phyloP scores from a whole-genome alignment of 2,797 vertebrate genomes.

The Clarias platycephalus region DNA sequence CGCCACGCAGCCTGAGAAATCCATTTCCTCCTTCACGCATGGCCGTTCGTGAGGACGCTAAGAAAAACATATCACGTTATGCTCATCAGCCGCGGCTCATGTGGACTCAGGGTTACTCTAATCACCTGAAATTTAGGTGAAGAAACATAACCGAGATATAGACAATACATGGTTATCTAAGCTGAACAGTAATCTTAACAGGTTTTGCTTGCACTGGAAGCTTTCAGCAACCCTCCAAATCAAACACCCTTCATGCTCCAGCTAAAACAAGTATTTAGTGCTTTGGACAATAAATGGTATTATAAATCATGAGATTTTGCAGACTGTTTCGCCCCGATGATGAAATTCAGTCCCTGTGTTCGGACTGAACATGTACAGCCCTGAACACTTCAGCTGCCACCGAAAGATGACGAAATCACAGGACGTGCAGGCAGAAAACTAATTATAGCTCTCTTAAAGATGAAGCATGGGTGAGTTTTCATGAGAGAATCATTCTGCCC shows the following conservation, averaged over 20 bases:
- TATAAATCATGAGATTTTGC: slow-evolving; percentile 65
- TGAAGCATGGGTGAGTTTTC: slow-evolving; percentile 64
- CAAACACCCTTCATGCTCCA: neutral
- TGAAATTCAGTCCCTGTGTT: slow-evolving; percentile 59
- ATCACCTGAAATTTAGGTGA: neutral
- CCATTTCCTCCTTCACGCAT: slow-evolving; percentile 21
- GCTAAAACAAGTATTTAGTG: neutral
- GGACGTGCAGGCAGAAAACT: slow-evolving; percentile 66
- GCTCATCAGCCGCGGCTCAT: neutral
- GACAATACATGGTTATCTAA: neutral
- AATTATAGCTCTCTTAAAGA: slow-evolving; percentile 71
- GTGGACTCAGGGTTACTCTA: neutral
- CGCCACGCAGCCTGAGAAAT: slow-evolving; percentile 20
- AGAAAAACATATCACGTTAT: slow-evolving; percentile 17
- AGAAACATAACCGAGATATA: neutral
- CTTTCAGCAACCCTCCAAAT: neutral
- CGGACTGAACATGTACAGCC: slow-evolving; percentile 62
- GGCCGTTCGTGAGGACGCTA: neutral
- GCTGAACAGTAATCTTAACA: neutral
- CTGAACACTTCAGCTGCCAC: slow-evolving; percentile 67
- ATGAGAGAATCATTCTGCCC: slow-evolving; percentile 57
- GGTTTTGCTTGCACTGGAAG: neutral
- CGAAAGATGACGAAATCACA: slow-evolving; percentile 68
- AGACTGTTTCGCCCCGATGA: slow-evolving; percentile 31
- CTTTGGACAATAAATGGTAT: slow-evolving; percentile 54